Percentiles rank a stretch among this genome's conserved stretches.
Conservation (phyloP, 2,888 invertebrate genomes). For the Heteromyza rotundicornis region DNA sequence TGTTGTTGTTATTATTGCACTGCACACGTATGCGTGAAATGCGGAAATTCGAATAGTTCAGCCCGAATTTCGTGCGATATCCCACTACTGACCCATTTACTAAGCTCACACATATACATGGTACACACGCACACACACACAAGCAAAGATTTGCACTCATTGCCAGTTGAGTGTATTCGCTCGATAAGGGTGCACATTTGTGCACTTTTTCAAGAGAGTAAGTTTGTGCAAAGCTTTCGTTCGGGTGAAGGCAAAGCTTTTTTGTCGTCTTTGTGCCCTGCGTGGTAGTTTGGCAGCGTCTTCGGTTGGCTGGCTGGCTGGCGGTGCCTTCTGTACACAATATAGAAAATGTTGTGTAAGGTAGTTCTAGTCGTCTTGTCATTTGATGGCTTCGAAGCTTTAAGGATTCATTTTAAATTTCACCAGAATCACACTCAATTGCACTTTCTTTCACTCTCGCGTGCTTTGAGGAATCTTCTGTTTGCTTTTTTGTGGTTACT, state of each 20-base stretch:
- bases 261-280: neutral
- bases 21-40: too few species aligned
- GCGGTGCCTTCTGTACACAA: neutral
- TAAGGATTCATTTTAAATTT: too few species aligned
- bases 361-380: too few species aligned
- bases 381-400: too few species aligned
- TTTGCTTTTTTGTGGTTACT: too few species aligned
- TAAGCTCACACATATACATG: slow-evolving; percentile 25
- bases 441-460: slow-evolving; percentile 33
- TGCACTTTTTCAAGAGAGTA: neutral
- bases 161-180: neutral
- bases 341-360: neutral
- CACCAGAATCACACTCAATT: too few species aligned
- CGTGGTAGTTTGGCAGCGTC: neutral
- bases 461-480: too few species aligned
- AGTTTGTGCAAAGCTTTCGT: neutral
- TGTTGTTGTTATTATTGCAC: too few species aligned
- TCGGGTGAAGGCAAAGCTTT: too few species aligned
- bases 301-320: too few species aligned
- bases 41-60: slow-evolving; percentile 17
- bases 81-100: slow-evolving; percentile 58
- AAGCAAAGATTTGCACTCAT: neutral
- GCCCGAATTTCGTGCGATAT: slow-evolving; percentile 16
- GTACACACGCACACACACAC: slow-evolving; percentile 25
- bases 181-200: neutral